A percentile compares a stretch with the other conserved stretches of the same genome.
Conservation (phyloP, 2,888 invertebrate genomes). For the Tiliacea aurago region DNA sequence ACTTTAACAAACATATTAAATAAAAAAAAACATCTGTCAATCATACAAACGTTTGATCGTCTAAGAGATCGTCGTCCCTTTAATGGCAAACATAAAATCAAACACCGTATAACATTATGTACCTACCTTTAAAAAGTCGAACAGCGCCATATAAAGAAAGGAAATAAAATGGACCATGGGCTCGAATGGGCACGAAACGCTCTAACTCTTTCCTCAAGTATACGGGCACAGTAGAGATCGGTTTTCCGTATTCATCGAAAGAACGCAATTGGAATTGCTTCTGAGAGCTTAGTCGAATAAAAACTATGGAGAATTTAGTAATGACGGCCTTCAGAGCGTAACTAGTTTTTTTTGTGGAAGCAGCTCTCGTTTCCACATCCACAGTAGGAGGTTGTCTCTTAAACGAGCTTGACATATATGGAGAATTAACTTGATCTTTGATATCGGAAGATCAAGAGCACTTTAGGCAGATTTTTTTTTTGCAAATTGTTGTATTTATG, state of each 20-base stretch:
- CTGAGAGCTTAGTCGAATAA: constrained; percentile 76
- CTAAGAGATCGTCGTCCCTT: constrained; percentile 26
- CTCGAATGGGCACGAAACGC: constrained; percentile 36
- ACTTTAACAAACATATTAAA: constrained; percentile 18
- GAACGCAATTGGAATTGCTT: constrained; percentile 74
- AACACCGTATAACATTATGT: constrained; percentile 30
- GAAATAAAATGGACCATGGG: constrained; percentile 50
- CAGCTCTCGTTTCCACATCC: constrained; percentile 76
- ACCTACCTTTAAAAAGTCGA: constrained; percentile 48
- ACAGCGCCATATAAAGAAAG: constrained; percentile 37
- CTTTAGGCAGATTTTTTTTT: constrained; percentile 41
- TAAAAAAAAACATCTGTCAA: constrained; percentile 29
- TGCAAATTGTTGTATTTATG: constrained; percentile 32
- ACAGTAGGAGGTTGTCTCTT: constrained; percentile 75
- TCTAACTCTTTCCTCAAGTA: constrained; percentile 49
- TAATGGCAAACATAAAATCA: constrained; percentile 36
- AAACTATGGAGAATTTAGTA: constrained; percentile 84
- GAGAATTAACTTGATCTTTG: constrained; percentile 60
- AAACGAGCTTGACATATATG: constrained; percentile 73
- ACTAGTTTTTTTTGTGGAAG: constrained; percentile 78
- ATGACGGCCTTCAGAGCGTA: constrained; percentile 84
- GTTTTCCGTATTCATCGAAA: constrained; percentile 65
- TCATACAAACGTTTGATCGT: constrained; percentile 21
- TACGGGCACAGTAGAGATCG: constrained; percentile 51
- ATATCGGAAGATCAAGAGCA: constrained; percentile 54